Percentiles rank a stretch among this genome's conserved stretches.
Evolutionary conservation across 2,888 invertebrate genomes (phyloP).

Genomic region (Labia minor): DNA sequence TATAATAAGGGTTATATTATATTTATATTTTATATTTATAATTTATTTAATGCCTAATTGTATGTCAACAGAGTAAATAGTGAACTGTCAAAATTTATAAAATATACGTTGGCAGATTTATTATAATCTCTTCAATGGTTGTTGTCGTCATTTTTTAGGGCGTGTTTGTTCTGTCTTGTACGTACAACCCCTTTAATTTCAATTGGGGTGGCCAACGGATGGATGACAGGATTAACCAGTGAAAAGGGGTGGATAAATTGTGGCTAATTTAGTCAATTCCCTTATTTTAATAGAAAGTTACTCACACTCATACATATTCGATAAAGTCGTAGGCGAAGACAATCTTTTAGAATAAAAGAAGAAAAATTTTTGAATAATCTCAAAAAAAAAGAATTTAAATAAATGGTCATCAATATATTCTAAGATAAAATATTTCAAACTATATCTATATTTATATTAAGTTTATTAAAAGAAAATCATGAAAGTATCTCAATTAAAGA

Average conservation of each 20-base stretch:
- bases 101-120: neutral
- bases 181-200: neutral
- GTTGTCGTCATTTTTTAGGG: neutral
- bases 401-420: too few relatives aligned
- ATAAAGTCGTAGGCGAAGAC: too few relatives aligned
- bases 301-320: too few relatives aligned
- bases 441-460: too few relatives aligned
- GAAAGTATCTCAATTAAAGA: too few relatives aligned
- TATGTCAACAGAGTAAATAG: too few relatives aligned
- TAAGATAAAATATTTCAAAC: too few relatives aligned
- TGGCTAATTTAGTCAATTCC: neutral
- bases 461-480: too few relatives aligned
- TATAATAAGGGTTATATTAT: neutral
- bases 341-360: too few relatives aligned
- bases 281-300: neutral
- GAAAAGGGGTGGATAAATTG: neutral
- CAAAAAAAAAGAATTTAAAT: too few relatives aligned
- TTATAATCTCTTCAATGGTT: neutral
- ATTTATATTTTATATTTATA: neutral
- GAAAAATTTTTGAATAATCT: too few relatives aligned
- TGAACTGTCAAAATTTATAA: too few relatives aligned
- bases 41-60: neutral
- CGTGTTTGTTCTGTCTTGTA: neutral
- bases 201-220: neutral
- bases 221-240: neutral